Base-by-base conservation (phyloP, 2,113 vertebrate genomes). In the Saccopteryx bilineata region DNA sequence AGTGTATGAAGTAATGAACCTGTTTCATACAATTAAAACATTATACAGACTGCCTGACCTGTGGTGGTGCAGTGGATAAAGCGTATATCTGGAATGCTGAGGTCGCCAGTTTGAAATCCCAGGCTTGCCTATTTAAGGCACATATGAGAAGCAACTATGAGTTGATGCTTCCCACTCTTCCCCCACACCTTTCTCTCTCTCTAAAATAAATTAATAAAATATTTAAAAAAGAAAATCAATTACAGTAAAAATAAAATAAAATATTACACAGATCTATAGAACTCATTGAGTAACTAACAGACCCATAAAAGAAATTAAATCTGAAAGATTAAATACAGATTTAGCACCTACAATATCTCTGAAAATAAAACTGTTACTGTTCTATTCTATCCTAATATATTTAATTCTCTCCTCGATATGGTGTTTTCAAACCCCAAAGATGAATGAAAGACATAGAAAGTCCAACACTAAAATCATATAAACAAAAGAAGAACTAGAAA, bases 301-400 rank as follows among this genome's bases (percentile, higher is more conserved):
- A 94, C 75, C 46, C 68, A 91, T 78, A 96, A 94, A 96, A 97
- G 86, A 94, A 97, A 97, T 71, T 95, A 98, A 94, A 97, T 95
- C 95, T 96, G 93, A 96, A 98, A 94, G 84, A 95, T 84, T 93
- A 96, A 80, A 95, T 92, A 97, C 98, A 97, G 97, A 83, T 94
- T 97, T 98, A 98, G 98, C 98, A 98, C 98, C 98, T 98, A 94
- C 98, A 94, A 78, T 39, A 96, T 96, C 96, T 96, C 87, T 88
- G 75, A 81, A 80, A 94, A 83, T 91, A 94, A 48, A 96, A 96
- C 87, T 95, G 72, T 23, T 96, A 93, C 66, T 68, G 10, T 90
- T 87, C 65, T 0, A 14, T 46, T 96, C 85, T n/a, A 52, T n/a
- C 1, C 1, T 46, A 94, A 28, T 69, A 61, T 71, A 82, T 68